Percentiles rank a stretch among this genome's conserved stretches.
These are phyloP conservation scores for Lacanobia oleracea DNA, from an alignment of 2,888 invertebrate genomes.

Conservation along the genomic window DNA sequence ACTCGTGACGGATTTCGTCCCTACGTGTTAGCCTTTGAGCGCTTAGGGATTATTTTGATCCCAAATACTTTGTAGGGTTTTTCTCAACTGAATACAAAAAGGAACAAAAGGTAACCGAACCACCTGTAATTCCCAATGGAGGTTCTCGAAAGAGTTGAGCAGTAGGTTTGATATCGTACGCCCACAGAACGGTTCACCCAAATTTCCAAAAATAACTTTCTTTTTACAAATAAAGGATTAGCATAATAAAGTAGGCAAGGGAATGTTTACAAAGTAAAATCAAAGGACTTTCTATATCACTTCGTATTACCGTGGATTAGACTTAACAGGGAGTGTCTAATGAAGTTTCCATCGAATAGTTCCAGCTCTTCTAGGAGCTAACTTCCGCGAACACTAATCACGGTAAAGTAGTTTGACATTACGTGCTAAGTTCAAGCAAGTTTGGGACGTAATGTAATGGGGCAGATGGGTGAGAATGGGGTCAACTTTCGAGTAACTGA, in stretches of 20 bases:
- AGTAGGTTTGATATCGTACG: slow-evolving; percentile 9
- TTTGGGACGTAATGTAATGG: slow-evolving; percentile 30
- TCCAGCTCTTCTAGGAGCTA: slow-evolving; percentile 35
- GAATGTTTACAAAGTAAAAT: slow-evolving; percentile 10
- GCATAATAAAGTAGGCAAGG: neutral
- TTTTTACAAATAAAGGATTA: slow-evolving; percentile 13
- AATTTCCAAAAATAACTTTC: slow-evolving; percentile 8
- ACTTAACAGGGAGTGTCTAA: slow-evolving; percentile 21
- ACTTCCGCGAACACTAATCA: slow-evolving; percentile 51
- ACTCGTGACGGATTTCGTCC: slow-evolving; percentile 8
- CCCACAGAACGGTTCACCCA: neutral
- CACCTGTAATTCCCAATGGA: slow-evolving; percentile 35
- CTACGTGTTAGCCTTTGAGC: slow-evolving; percentile 41
- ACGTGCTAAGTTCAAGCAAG: slow-evolving; percentile 30
- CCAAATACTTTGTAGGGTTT: slow-evolving; percentile 22
- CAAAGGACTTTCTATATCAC: neutral
- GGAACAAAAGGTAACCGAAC: slow-evolving; percentile 22
- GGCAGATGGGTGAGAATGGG: slow-evolving; percentile 13
- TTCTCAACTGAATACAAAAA: slow-evolving; percentile 34
- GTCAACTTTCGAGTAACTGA: slow-evolving; percentile 15
- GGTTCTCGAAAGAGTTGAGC: slow-evolving; percentile 2
- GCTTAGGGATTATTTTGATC: slow-evolving; percentile 42
- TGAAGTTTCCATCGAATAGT: slow-evolving; percentile 39
- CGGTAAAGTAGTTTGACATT: slow-evolving; percentile 28
- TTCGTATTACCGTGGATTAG: slow-evolving; percentile 13